phyloP scores from a whole-genome alignment of 1,140 invertebrate genomes.

The Lepidostoma basale region DNA sequence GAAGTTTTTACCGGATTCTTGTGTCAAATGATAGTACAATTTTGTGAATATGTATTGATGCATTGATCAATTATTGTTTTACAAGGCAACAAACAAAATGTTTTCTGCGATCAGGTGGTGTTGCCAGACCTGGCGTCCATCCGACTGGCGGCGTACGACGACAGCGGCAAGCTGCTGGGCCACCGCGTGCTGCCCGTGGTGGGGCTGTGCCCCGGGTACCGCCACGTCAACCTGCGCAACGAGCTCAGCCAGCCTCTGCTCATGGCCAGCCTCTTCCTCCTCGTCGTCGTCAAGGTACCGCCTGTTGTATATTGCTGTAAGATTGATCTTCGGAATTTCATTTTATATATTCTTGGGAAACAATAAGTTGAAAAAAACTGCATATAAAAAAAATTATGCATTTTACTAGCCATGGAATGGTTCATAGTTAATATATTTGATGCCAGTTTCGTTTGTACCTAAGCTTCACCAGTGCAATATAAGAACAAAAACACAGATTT shows the following conservation, averaged over 20 bases:
- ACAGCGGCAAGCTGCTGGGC: slow-evolving; percentile 91
- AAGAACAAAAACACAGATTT: too few relatives aligned
- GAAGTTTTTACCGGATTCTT: too few relatives aligned
- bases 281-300: slow-evolving; percentile 84
- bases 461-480: too few relatives aligned
- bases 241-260: slow-evolving; percentile 94
- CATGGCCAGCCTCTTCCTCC: slow-evolving; percentile 86
- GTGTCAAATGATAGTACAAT: background rate
- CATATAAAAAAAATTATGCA: too few relatives aligned
- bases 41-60: background rate
- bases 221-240: slow-evolving; percentile 85
- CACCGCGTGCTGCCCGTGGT: slow-evolving; percentile 96
- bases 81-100: too few relatives aligned
- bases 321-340: background rate
- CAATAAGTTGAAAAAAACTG: too few relatives aligned
- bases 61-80: background rate
- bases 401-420: too few relatives aligned
- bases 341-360: too few relatives aligned
- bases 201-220: slow-evolving; percentile 92
- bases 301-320: background rate
- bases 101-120: slow-evolving; percentile 86
- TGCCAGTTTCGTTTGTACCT: too few relatives aligned
- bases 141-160: slow-evolving; percentile 96
- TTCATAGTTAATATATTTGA: too few relatives aligned
- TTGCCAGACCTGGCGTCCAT: slow-evolving; percentile 95